Percentiles rank a stretch among this genome's conserved stretches.
phyloP scores from a whole-genome alignment of 2,797 vertebrate species.

The Onychomys torridus region DNA sequence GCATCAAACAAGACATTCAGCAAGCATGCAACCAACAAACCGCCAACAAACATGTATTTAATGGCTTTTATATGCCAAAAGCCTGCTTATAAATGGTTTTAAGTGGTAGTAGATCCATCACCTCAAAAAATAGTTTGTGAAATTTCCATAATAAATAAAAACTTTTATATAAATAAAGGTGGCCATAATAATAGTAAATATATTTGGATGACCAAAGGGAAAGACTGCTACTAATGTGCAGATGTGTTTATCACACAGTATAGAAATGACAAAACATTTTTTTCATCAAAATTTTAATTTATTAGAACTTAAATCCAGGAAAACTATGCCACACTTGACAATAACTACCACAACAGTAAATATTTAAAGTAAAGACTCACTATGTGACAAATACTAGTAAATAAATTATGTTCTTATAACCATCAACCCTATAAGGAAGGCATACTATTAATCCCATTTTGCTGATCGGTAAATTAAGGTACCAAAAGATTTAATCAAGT shows the following conservation, averaged over 20 bases:
- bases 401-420: slow-evolving; percentile 46
- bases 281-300: slow-evolving; percentile 33
- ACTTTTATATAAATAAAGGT: slow-evolving; percentile 50
- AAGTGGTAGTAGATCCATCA: slow-evolving; percentile 29
- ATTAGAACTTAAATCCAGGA: slow-evolving; percentile 55
- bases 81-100: slow-evolving; percentile 44
- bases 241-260: slow-evolving; percentile 47
- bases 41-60: background rate
- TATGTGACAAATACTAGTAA: slow-evolving; percentile 11
- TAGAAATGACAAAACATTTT: slow-evolving; percentile 48
- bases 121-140: slow-evolving; percentile 31
- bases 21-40: background rate
- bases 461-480: slow-evolving; percentile 11
- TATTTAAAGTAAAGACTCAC: slow-evolving; percentile 42
- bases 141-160: slow-evolving; percentile 43
- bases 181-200: slow-evolving; percentile 8
- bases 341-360: slow-evolving; percentile 11
- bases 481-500: slow-evolving; percentile 45
- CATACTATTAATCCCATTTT: slow-evolving; percentile 28
- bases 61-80: background rate
- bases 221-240: background rate
- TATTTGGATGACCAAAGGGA: slow-evolving; percentile 46
- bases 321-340: slow-evolving; percentile 57
- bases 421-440: background rate
- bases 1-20: background rate